These are phyloP conservation scores for Papilio glaucus DNA, from an alignment of 1,140 invertebrate species.

Conservation along the genomic window DNA sequence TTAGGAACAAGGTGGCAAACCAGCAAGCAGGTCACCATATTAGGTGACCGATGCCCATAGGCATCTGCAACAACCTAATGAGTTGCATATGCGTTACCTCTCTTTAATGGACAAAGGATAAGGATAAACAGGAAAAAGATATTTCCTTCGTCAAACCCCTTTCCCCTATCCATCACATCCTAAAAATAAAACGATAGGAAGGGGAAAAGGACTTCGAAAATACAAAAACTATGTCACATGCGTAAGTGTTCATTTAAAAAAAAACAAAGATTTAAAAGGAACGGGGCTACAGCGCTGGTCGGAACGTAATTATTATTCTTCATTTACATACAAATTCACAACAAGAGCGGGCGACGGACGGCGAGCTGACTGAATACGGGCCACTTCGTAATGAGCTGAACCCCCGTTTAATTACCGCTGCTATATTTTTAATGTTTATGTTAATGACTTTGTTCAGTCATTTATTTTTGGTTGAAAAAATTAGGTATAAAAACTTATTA, in stretches of 20 bases:
- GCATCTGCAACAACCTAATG: too few relatives aligned
- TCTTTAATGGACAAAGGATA: too few relatives aligned
- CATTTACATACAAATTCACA: conserved; percentile 46
- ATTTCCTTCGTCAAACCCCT: too few relatives aligned
- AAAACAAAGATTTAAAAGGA: conserved; percentile 13
- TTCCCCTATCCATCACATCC: too few relatives aligned
- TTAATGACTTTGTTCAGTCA: not conserved
- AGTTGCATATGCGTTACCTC: too few relatives aligned
- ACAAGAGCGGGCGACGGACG: not conserved
- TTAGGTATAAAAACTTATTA: not conserved
- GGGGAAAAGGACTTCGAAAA: too few relatives aligned
- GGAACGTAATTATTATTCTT: conserved; percentile 41
- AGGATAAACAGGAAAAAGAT: too few relatives aligned
- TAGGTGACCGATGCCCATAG: too few relatives aligned
- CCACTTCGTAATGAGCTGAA: conserved; percentile 24
- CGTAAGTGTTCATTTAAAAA: not conserved
- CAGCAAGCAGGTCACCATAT: too few relatives aligned
- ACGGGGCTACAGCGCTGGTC: conserved; percentile 3
- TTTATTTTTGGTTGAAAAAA: not conserved
- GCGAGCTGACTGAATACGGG: conserved; percentile 14
- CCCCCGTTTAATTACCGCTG: conserved; percentile 1
- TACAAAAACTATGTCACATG: not conserved
- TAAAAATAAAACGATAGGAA: too few relatives aligned
- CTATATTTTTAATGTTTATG: conserved; percentile 18
- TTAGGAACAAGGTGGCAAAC: too few relatives aligned